phyloP scores from a whole-genome alignment of 2,888 invertebrate species.

The Syritta pipiens region DNA sequence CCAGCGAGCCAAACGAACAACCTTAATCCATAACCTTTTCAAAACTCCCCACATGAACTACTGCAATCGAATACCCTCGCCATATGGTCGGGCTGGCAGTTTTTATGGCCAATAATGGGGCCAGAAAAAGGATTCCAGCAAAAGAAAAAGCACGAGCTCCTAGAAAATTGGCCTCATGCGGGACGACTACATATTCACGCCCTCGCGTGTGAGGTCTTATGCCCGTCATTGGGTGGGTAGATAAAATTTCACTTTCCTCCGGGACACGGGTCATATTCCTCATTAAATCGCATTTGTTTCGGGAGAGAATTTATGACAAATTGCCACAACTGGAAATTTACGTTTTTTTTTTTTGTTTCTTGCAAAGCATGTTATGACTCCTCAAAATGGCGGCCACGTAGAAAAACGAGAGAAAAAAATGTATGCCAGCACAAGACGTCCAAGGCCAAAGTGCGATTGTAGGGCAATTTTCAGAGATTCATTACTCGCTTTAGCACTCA shows the following conservation, averaged over 20 bases:
- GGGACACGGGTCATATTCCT: constrained; percentile 7
- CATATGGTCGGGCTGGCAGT: constrained; percentile 28
- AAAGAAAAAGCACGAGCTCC: background rate
- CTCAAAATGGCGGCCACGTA: too few species aligned
- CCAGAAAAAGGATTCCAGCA: constrained; percentile 15
- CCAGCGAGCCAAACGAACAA: constrained; percentile 14
- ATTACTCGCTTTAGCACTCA: constrained; percentile 3
- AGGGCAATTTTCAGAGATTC: constrained; percentile 1
- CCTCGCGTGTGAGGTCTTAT: background rate
- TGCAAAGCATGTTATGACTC: background rate
- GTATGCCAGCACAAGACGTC: too few species aligned
- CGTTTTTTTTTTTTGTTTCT: background rate
- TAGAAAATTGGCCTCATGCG: too few species aligned
- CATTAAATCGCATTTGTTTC: constrained; percentile 26
- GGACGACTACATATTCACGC: too few species aligned
- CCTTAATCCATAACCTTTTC: constrained; percentile 43
- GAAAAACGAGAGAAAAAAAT: too few species aligned
- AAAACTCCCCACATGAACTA: constrained; percentile 34
- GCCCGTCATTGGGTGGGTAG: background rate
- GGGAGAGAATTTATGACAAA: constrained; percentile 31
- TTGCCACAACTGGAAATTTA: constrained; percentile 10
- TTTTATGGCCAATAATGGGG: constrained; percentile 31
- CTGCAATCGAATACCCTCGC: constrained; percentile 21
- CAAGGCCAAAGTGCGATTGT: background rate
- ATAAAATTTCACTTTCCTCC: background rate